phyloP scores from a whole-genome alignment of 53 echinoderm and acorn worm genomes.

The Glandiceps talaboti region DNA sequence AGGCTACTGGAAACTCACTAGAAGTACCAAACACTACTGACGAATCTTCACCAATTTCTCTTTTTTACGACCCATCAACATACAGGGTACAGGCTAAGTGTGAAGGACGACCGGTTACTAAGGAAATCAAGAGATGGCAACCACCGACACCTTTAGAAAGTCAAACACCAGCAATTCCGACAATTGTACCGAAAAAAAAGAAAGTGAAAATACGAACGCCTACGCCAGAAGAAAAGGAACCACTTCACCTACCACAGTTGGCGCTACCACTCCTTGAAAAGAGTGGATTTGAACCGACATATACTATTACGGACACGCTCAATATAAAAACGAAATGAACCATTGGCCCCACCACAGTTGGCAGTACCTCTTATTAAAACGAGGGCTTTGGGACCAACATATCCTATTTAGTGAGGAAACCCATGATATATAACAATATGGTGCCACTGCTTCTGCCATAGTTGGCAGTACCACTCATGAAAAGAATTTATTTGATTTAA shows the following conservation, averaged over 20 bases:
- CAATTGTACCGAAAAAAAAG: not conserved
- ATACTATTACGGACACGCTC: not conserved
- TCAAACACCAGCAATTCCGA: not conserved
- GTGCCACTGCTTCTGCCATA: no score
- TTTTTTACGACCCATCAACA: not conserved
- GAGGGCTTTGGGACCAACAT: no score
- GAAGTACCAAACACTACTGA: not conserved
- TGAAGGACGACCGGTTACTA: not conserved
- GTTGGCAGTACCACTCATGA: no score
- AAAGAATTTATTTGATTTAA: no score
- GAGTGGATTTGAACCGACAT: not conserved
- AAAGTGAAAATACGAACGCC: not conserved
- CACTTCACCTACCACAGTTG: not conserved
- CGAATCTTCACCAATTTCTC: not conserved
- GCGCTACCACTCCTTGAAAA: not conserved
- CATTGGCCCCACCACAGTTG: no score
- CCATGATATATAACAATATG: no score
- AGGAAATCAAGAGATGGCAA: not conserved
- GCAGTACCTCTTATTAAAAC: no score
- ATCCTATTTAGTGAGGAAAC: no score
- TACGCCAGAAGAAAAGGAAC: not conserved
- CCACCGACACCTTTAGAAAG: not conserved
- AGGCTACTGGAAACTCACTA: not conserved
- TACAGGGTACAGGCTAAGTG: not conserved
- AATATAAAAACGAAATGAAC: not conserved